Percentiles rank a stretch among this genome's conserved stretches.
Evolutionary conservation across 2,797 vertebrate species (phyloP).

Genomic region (Coregonus ussuriensis): DNA sequence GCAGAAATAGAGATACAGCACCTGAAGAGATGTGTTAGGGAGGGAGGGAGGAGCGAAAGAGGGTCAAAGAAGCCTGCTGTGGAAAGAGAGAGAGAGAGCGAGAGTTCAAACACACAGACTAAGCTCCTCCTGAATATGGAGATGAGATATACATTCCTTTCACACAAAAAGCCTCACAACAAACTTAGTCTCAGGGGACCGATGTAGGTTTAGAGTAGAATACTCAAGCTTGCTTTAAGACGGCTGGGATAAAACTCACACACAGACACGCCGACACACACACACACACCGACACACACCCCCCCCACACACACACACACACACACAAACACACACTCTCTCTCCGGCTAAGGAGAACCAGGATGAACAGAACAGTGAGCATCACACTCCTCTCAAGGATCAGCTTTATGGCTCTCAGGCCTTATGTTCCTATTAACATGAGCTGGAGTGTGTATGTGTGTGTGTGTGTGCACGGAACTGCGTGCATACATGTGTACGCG

Average conservation of each 20-base stretch:
- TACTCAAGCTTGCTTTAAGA: conserved; percentile 50
- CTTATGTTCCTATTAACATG: not conserved
- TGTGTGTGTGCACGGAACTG: not conserved
- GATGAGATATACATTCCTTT: conserved; percentile 17
- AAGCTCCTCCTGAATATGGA: too few relatives aligned
- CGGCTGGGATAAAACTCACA: conserved; percentile 17
- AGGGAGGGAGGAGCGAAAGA: too few relatives aligned
- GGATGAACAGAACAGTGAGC: conserved; percentile 47
- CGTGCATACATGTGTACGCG: not conserved
- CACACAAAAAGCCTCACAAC: conserved; percentile 31
- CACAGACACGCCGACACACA: too few relatives aligned
- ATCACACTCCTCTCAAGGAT: conserved; percentile 39
- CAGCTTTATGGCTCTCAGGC: not conserved
- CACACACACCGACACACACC: too few relatives aligned
- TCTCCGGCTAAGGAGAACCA: conserved; percentile 29
- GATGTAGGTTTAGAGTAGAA: too few relatives aligned
- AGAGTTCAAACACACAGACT: too few relatives aligned
- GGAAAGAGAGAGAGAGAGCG: too few relatives aligned
- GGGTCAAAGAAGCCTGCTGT: too few relatives aligned
- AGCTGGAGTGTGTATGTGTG: not conserved
- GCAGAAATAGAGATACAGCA: conserved; percentile 9
- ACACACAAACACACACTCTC: too few relatives aligned
- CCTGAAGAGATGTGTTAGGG: not conserved
- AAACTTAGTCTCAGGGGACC: conserved; percentile 48
- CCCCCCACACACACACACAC: too few relatives aligned